phyloP scores from a whole-genome alignment of 1,140 invertebrate species.

The Calliopsis andreniformis region DNA sequence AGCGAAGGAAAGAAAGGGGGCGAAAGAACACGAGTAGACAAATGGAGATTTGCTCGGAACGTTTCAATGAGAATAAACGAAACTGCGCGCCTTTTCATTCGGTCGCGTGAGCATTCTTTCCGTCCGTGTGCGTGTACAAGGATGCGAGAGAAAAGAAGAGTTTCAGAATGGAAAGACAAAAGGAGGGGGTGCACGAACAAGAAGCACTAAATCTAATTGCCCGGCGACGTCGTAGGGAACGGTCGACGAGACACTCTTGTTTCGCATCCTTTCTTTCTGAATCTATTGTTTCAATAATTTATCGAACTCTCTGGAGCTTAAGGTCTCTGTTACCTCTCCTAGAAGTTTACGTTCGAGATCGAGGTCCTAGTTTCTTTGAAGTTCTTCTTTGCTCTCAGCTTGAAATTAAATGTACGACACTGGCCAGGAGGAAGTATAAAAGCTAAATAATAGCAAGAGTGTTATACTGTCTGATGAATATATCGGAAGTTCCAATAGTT shows the following conservation, averaged over 20 bases:
- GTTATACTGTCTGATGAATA: too few species aligned
- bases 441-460: too few species aligned
- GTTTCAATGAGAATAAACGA: conserved; percentile 53
- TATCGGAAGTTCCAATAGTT: too few species aligned
- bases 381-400: too few species aligned
- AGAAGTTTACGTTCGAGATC: too few species aligned
- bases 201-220: conserved; percentile 56
- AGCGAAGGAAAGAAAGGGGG: not conserved
- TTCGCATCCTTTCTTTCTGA: too few species aligned
- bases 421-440: too few species aligned
- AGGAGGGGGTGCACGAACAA: conserved; percentile 42
- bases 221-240: conserved; percentile 43
- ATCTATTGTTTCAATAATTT: too few species aligned
- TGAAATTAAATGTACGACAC: too few species aligned
- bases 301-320: too few species aligned
- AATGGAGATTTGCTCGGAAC: conserved; percentile 51
- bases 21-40: conserved; percentile 30
- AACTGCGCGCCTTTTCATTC: conserved; percentile 50
- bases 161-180: conserved; percentile 45
- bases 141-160: conserved; percentile 41
- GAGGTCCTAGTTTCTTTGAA: too few species aligned
- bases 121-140: conserved; percentile 41
- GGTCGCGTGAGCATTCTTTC: conserved; percentile 47
- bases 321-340: too few species aligned
- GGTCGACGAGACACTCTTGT: conserved; percentile 17